phyloP scores from a whole-genome alignment of 2,888 invertebrate species.

The Cheilosia urbana region DNA sequence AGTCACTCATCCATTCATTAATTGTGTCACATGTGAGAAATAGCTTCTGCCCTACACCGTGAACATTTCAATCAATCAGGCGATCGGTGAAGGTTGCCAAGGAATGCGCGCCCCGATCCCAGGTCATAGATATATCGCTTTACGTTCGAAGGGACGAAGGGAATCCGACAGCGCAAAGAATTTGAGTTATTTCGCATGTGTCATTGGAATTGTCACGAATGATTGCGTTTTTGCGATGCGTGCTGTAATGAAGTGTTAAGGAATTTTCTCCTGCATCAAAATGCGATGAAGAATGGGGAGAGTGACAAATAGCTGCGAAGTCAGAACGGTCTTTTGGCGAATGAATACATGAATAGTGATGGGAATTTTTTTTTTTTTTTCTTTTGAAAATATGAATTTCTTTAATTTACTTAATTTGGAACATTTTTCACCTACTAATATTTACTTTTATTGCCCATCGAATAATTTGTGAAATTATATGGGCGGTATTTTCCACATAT shows the following conservation, averaged over 20 bases:
- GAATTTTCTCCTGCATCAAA: constrained; percentile 24
- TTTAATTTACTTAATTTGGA: too few species aligned
- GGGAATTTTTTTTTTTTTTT: not conserved
- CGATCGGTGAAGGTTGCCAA: constrained; percentile 54
- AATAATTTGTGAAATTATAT: too few species aligned
- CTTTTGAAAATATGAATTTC: too few species aligned
- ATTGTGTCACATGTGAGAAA: constrained; percentile 74
- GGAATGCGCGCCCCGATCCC: constrained; percentile 54
- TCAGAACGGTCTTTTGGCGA: not conserved
- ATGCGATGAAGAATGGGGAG: not conserved
- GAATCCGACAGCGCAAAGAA: constrained; percentile 13
- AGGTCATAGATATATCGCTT: constrained; percentile 48
- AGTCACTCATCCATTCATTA: constrained; percentile 70
- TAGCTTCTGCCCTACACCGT: constrained; percentile 70
- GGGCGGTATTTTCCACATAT: too few species aligned
- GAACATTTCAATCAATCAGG: constrained; percentile 75
- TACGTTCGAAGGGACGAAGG: not conserved
- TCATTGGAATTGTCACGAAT: constrained; percentile 47
- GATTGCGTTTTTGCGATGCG: constrained; percentile 45
- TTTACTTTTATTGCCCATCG: too few species aligned
- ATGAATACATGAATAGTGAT: not conserved
- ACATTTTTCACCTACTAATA: too few species aligned
- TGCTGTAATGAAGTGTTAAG: constrained; percentile 52
- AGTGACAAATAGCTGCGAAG: not conserved
- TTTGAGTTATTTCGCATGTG: constrained; percentile 49